Evolutionary conservation across 2,797 vertebrate genomes (phyloP), one percentile per base, ranked within the genome.

Genomic region (Bradypodion pumilum): DNA sequence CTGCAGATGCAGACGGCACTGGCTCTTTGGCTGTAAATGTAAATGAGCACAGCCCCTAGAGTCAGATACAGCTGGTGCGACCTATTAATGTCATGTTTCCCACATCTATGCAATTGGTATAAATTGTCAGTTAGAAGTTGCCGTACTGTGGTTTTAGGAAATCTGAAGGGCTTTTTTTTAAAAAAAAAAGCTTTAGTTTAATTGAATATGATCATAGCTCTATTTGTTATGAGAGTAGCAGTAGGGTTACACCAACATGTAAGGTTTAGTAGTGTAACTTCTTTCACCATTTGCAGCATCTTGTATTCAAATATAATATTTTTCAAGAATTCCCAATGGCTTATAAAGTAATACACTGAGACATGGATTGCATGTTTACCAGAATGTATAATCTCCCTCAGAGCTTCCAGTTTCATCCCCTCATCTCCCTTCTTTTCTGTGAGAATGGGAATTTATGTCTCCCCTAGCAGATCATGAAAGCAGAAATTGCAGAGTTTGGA

Each of bases 121-220:
- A 95, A 95, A 94, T 93, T 92, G 90, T 95, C 96, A 95, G 95
- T 96, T 95, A 94, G 91, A 91, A 90, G 90, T 93, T 95, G 89
- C 35, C 90, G 88, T 83, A 80, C 87, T 88, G 62, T 85, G 93
- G 93, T 93, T 95, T 91, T n/a, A 23, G n/a, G 5, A 93, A 92
- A 92, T 92, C 85, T 15, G 62, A 89, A 90, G 91, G 79, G n/a
- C n/a, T n/a, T n/a, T 91, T 95, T 92, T 94, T 93, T n/a, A n/a
- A n/a, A n/a, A 95, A 95, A 95, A 94, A 94, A 92, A 93, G 94
- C 91, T 94, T 94, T 93, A 91, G 90, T 95, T 94, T 94, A 93
- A 95, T 95, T 91, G 94, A 90, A 93, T 94, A 94, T 95, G 95
- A 95, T 95, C 93, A 91, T 91, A 94, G 91, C 92, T 95, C 95